These are phyloP conservation scores for Chrysotoxum bicinctum DNA, from an alignment of 2,888 invertebrate species.

Conservation along the genomic window DNA sequence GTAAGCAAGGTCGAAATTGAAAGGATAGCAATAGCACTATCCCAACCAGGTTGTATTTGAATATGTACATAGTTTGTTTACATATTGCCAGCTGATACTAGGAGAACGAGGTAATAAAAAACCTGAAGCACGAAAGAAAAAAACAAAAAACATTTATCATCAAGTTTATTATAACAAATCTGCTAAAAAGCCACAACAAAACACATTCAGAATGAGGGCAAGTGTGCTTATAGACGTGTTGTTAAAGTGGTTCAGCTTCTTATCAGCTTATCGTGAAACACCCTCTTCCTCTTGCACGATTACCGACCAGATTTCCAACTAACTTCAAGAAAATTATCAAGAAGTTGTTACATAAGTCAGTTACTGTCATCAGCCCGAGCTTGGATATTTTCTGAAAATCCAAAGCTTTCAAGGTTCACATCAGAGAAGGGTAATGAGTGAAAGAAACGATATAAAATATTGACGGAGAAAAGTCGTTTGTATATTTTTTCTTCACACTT, in stretches of 20 bases:
- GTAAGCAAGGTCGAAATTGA: conserved; percentile 8
- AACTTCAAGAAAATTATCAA: conserved; percentile 18
- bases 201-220: not conserved
- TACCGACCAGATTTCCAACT: conserved; percentile 12
- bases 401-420: not conserved
- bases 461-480: conserved; percentile 65
- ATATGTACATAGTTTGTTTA: conserved; percentile 7
- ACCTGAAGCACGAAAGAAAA: not conserved
- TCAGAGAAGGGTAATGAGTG: not conserved
- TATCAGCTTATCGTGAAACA: conserved; percentile 41
- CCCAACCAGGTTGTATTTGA: not conserved
- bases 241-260: conserved; percentile 28
- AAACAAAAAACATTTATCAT: not conserved
- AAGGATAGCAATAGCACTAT: not conserved
- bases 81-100: not conserved
- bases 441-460: conserved; percentile 12
- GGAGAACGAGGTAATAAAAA: not conserved
- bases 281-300: not conserved
- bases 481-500: conserved; percentile 38
- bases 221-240: not conserved
- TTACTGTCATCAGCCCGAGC: not conserved
- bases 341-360: conserved; percentile 47
- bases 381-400: not conserved
- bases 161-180: not conserved
- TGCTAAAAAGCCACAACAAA: not conserved